Base-by-base conservation (phyloP, 2,888 invertebrate species). In the Xanthorhoe designata region DNA sequence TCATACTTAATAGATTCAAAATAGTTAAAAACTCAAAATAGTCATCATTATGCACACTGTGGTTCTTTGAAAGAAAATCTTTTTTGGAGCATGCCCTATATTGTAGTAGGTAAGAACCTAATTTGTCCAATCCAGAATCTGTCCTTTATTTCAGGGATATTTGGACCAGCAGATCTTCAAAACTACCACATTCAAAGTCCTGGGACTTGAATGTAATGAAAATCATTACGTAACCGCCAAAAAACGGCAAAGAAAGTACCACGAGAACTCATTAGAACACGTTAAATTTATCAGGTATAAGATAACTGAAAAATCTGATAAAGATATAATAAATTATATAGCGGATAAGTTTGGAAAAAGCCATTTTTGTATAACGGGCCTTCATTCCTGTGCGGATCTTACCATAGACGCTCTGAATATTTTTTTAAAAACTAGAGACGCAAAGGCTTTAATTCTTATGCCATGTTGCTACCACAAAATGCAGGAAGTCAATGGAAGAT, bases 401-500 rank as follows among this genome's bases (percentile, higher is more conserved):
- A 95, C 96, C 49, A 91, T 96, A 19, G 94, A 94, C 61, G 95
- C 96, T 8, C 94, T 96, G 56, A 93, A 95, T 75, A 86, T 97
- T 72, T 97, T 96, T 85, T 78, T 94, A 49, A 87, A 94, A 76
- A 94, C 96, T 83, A 78, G 90, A 7, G 83, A 87, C 42, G 95
- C 95, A 0, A 92, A 89, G 68, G 86, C 94, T 15, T 81, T 97
- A 19, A 92, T 96, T 52, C 89, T 97, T 13, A 95, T 97, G 94
- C 96, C 97, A 3, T 97, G 97, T 78, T 97, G 97, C 80, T 97
- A 97, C 78, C 97, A 97, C 82, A 96, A 96, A 85, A 92, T 97
- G 83, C 51, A 19, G 15, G 52, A 61, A 60, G 71, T 17, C 75
- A 53, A 75, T 17, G 75, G 70, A 0, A 71, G 79, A 78, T 96